Conservation (phyloP, 2,113 vertebrate genomes). For the Cynopterus brachyotis region DNA sequence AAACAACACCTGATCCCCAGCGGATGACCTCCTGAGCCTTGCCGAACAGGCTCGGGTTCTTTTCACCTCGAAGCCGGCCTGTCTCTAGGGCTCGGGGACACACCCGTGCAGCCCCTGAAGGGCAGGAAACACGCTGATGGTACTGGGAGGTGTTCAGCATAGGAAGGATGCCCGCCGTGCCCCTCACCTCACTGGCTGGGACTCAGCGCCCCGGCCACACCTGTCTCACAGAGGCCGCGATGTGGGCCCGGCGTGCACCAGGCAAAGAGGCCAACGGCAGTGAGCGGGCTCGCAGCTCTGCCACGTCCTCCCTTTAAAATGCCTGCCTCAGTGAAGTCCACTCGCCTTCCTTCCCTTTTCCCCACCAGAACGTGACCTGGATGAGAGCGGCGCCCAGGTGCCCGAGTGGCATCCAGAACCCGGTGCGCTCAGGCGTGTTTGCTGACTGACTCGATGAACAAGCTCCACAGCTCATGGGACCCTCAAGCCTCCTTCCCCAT, state of each 20-base stretch:
- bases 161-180: neutral
- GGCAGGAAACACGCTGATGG: neutral
- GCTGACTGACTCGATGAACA: neutral
- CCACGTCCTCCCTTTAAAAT: neutral
- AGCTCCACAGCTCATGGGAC: neutral
- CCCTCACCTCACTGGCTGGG: neutral
- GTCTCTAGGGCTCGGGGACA: no score
- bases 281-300: neutral
- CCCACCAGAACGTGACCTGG: neutral
- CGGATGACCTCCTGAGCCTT: neutral
- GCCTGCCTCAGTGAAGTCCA: no score
- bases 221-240: neutral
- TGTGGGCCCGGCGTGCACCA: neutral
- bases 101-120: fast-evolving
- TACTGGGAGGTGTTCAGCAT: neutral
- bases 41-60: neutral
- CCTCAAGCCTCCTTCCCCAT: neutral
- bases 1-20: neutral
- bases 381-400: neutral
- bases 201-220: no score
- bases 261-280: neutral
- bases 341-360: neutral
- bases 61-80: neutral
- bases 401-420: neutral
- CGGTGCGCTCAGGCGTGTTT: neutral